These are phyloP conservation scores for Lycia hirtaria DNA, from an alignment of 2,888 invertebrate species.

Conservation along the genomic window DNA sequence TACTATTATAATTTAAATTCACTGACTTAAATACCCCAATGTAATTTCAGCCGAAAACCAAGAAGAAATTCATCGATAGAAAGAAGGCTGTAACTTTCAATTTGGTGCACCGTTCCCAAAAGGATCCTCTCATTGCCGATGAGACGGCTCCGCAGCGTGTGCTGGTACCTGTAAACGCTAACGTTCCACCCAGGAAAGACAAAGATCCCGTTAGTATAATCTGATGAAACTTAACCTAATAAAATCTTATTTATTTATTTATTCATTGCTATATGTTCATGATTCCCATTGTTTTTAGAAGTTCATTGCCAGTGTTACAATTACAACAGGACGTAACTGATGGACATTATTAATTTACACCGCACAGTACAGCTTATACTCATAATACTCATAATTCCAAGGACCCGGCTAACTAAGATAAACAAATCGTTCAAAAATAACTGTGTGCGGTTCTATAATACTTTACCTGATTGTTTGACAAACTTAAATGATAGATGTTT, in stretches of 20 bases:
- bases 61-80: slow-evolving; percentile 95
- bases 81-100: slow-evolving; percentile 96
- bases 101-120: slow-evolving; percentile 96
- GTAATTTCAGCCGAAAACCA: slow-evolving; percentile 86
- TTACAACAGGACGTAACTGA: too few species aligned
- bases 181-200: slow-evolving; percentile 70
- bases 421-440: too few species aligned
- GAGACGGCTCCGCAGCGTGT: slow-evolving; percentile 96
- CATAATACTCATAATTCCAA: too few species aligned
- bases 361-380: too few species aligned
- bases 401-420: too few species aligned
- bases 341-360: too few species aligned
- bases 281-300: not conserved
- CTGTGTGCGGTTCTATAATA: too few species aligned
- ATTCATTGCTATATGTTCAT: not conserved
- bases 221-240: slow-evolving; percentile 22
- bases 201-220: slow-evolving; percentile 70
- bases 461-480: too few species aligned
- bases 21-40: slow-evolving; percentile 35
- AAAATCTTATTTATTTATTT: not conserved
- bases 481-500: too few species aligned
- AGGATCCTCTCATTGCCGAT: slow-evolving; percentile 95
- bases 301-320: too few species aligned
- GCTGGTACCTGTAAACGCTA: slow-evolving; percentile 87
- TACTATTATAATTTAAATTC: not conserved